phyloP scores from a whole-genome alignment of 1,140 invertebrate species.

The Anadara kagoshimensis region DNA sequence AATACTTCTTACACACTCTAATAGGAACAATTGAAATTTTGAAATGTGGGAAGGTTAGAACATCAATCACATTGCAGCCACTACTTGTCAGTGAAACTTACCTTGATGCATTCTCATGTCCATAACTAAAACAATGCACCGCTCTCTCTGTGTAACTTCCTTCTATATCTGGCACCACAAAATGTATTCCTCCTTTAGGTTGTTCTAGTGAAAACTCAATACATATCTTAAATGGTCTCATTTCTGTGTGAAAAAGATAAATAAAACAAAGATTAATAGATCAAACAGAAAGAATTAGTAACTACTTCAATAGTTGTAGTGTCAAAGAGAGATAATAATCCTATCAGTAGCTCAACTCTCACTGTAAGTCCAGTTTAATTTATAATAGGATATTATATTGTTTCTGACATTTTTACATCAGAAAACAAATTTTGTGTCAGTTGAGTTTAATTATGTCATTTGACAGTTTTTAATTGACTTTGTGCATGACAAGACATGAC shows the following conservation, averaged over 20 bases:
- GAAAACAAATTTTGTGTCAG: too few relatives aligned
- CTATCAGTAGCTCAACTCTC: too few relatives aligned
- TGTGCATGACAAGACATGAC: too few relatives aligned
- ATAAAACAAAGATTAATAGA: background rate
- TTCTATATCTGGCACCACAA: constrained; percentile 87
- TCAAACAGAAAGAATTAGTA: background rate
- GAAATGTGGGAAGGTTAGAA: too few relatives aligned
- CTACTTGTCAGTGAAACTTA: constrained; percentile 30
- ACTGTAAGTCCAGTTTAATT: too few relatives aligned
- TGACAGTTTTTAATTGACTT: too few relatives aligned
- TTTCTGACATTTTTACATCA: too few relatives aligned
- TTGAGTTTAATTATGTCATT: too few relatives aligned
- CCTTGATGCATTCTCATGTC: constrained; percentile 90
- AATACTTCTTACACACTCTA: too few relatives aligned
- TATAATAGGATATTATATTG: too few relatives aligned
- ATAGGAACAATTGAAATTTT: too few relatives aligned
- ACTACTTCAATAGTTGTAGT: background rate
- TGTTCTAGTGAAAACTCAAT: constrained; percentile 97
- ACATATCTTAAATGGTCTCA: constrained; percentile 83
- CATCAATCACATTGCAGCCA: too few relatives aligned
- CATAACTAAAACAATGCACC: constrained; percentile 97
- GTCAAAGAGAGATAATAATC: background rate
- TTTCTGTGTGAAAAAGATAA: constrained; percentile 77
- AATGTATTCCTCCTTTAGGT: constrained; percentile 94
- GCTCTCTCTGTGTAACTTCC: constrained; percentile 80